Percentiles rank a stretch among this genome's conserved stretches.
These are phyloP conservation scores for Metacarcinus magister DNA, from an alignment of 2,888 invertebrate species.

Conservation along the genomic window DNA sequence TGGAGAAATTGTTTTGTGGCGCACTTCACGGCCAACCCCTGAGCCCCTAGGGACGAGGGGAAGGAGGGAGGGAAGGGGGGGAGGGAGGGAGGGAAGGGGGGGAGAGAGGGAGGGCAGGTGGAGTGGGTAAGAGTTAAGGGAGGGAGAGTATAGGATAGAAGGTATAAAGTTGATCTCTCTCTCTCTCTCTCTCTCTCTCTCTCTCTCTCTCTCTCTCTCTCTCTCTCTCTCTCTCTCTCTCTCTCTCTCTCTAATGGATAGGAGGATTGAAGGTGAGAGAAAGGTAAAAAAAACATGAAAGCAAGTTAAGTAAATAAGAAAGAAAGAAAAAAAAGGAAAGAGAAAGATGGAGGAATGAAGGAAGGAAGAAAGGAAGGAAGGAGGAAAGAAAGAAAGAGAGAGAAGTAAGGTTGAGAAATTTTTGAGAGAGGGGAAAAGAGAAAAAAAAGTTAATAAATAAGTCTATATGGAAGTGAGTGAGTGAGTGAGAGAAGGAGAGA, in stretches of 20 bases:
- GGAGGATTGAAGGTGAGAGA: neutral
- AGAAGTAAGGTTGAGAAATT: neutral
- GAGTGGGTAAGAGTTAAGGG: too few relatives aligned
- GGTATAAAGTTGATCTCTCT: neutral
- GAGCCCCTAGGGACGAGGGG: conserved; percentile 31
- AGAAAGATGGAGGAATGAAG: neutral
- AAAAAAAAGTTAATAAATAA: neutral
- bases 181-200: conserved; percentile 2
- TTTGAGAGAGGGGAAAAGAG: neutral
- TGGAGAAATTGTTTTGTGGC: conserved; percentile 70
- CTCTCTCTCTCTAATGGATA: neutral
- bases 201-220: neutral
- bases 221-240: neutral
- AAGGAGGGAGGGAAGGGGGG: neutral
- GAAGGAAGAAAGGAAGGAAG: neutral
- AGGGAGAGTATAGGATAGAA: neutral
- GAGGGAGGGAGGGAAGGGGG: neutral
- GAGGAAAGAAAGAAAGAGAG: neutral
- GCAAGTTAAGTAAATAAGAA: too few relatives aligned
- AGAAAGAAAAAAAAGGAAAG: neutral
- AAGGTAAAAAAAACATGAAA: neutral
- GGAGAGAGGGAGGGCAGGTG: neutral
- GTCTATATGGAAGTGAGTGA: neutral
- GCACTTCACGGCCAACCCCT: conserved; percentile 63
- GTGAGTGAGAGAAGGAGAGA: neutral